These are phyloP conservation scores for Resseliella maxima DNA, from an alignment of 2,888 invertebrate genomes.

Conservation along the genomic window DNA sequence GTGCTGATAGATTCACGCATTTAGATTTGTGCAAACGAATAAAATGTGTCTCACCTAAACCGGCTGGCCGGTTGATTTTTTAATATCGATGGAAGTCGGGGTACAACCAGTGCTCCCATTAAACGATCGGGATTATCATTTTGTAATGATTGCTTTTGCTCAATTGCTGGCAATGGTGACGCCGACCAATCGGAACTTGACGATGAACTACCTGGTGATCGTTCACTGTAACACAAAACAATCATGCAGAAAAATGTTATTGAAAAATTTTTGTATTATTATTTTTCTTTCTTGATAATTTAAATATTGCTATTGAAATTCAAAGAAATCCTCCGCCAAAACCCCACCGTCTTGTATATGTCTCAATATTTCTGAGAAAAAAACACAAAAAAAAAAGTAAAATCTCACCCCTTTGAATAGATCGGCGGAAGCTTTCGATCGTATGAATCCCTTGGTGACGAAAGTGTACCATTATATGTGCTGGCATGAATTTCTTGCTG, in stretches of 20 bases:
- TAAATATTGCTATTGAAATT: no score
- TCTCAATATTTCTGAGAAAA: neutral
- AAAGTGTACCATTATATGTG: conserved; percentile 72
- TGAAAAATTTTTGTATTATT: no score
- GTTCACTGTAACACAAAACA: neutral
- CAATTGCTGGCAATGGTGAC: conserved; percentile 68
- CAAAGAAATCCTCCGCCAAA: no score
- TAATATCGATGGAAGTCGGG: conserved; percentile 64
- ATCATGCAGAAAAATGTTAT: conserved; percentile 61
- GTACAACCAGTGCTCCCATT: conserved; percentile 66
- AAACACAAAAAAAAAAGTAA: neutral
- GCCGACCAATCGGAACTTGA: conserved; percentile 68
- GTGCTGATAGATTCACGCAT: neutral
- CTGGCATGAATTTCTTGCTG: conserved; percentile 89
- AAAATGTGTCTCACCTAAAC: conserved; percentile 53
- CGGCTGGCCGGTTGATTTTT: conserved; percentile 59
- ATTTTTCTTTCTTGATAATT: no score
- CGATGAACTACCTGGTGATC: conserved; percentile 64
- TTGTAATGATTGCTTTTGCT: conserved; percentile 56
- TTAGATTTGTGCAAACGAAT: conserved; percentile 46
- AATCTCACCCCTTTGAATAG: conserved; percentile 66
- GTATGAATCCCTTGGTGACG: conserved; percentile 64
- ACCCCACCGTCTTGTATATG: no score
- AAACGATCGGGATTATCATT: conserved; percentile 62
- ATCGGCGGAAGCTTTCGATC: conserved; percentile 67